These are phyloP conservation scores for Eurois occulta DNA, from an alignment of 2,888 invertebrate species.

Conservation along the genomic window DNA sequence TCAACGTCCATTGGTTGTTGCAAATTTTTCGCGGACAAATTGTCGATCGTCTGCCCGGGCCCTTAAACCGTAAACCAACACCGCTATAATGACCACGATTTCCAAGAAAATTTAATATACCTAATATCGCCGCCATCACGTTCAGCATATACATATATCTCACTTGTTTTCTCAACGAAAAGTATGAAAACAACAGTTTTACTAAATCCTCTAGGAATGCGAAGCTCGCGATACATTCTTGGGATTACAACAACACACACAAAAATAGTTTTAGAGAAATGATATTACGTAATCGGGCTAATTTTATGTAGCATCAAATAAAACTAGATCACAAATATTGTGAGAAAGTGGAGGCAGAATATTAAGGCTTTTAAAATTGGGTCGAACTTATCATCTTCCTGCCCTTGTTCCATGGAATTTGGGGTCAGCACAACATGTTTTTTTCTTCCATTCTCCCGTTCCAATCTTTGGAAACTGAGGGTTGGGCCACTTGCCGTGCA, in stretches of 20 bases:
- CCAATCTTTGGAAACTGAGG: no score
- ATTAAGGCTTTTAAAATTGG: not conserved
- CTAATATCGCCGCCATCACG: not conserved
- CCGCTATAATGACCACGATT: not conserved
- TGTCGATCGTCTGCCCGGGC: no score
- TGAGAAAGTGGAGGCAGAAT: not conserved
- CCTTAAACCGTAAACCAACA: no score
- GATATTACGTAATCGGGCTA: constrained; percentile 26
- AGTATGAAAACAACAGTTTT: constrained; percentile 17
- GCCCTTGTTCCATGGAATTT: no score
- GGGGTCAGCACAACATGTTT: no score
- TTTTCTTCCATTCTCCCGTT: no score
- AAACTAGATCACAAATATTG: not conserved
- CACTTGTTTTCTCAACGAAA: not conserved
- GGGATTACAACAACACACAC: constrained; percentile 47
- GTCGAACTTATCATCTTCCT: no score
- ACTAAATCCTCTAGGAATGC: constrained; percentile 55
- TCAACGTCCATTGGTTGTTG: no score
- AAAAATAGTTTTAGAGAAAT: constrained; percentile 48
- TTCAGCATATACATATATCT: no score
- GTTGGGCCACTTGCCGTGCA: no score
- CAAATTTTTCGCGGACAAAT: no score
- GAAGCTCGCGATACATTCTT: constrained; percentile 37
- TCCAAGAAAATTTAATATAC: not conserved
- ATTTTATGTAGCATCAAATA: constrained; percentile 20